Evolutionary conservation across 2,113 vertebrate species (phyloP), one percentile per base, ranked within the genome.

Genomic region (Nettapus auritus): DNA sequence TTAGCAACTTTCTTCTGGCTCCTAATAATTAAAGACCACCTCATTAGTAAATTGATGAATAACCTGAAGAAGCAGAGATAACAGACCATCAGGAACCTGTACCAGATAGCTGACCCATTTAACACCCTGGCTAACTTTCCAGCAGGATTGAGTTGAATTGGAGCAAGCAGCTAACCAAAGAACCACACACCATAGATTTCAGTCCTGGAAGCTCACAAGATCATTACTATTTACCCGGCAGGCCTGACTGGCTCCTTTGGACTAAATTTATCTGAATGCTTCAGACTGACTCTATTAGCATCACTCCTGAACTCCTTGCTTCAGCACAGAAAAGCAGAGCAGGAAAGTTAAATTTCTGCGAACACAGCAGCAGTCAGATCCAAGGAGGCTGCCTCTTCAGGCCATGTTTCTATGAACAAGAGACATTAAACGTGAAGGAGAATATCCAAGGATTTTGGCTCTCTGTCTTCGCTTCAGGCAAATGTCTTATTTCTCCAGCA

Each of bases 231-330:
- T 90, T 83, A 96, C 55, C 92, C 3, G 0, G 66, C 84, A 94
- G 93, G 88, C 55, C 86, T 93, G 69, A 88, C 76, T 90, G 86
- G 46, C 82, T 95, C 89, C 79, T 94, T 93, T 1, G 0, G 56
- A 95, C 73, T 91, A 90, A 88, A 96, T 96, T 93, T 95, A 94
- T 95, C 95, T 81, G 80, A 95, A 63, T 82, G 82, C 87, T 83
- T 95, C 96, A 95, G 91, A 96, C 87, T 81, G 84, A 92, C 76
- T 96, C 93, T 95, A 92, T 96, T 97, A 97, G 86, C 70, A 93
- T 90, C 88, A 75, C 57, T 91, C 63, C 82, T 75, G 90, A 93
- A 83, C 84, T 92, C 77, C 60, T 76, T 82, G 73, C 53, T 88
- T 85, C 12, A 1, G 40, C 79, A 88, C 57, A 69, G 70, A 76